Base-by-base conservation (phyloP, 2,797 vertebrate genomes). In the Pteronotus mesoamericanus region DNA sequence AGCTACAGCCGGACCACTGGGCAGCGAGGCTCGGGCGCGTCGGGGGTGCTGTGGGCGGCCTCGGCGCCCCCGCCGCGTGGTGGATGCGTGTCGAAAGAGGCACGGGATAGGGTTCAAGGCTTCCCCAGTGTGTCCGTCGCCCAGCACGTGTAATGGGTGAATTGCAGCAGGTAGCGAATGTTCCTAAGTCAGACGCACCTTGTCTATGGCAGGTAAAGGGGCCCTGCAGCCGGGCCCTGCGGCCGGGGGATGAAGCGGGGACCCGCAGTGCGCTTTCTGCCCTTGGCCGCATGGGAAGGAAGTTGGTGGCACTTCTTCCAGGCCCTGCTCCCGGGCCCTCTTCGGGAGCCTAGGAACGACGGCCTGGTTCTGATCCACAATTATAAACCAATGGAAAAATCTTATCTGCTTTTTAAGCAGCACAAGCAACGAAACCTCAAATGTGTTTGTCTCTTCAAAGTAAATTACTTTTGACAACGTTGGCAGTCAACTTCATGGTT, bases 391-490 rank as follows among this genome's bases (percentile, higher is more conserved):
- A 9, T 95, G 84, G 86, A 74, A 88, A 61, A 48, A 66, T 80
- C 96, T 94, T 97, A 93, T 34, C 57, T 90, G 77, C 95, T 96
- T 91, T 95, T 93, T 94, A 14, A 95, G 95, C 91, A 92, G 85
- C 90, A 94, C 48, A 95, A 95, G 96, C 78, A 51, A 0, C 24
- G 18, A 91, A 59, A 72, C 15, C 48, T 91, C 89, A 80, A 79
- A 64, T 77, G 87, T 97, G 66, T 96, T 46, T 68, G 85, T 96
- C 92, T 97, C 96, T 97, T 98, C 97, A 97, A 88, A 98, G 92
- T 37, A 29, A 97, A 97, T 98, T 95, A 69, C 55, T 98, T 98
- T 42, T 97, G 98, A 98, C 98, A 98, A 77, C 29, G 77, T 97
- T 96, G 91, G 94, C 86, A 87, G 85, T 96, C 68, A 89, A 5